phyloP scores from a whole-genome alignment of 2,888 invertebrate genomes.

The Sthenelais limicola region DNA sequence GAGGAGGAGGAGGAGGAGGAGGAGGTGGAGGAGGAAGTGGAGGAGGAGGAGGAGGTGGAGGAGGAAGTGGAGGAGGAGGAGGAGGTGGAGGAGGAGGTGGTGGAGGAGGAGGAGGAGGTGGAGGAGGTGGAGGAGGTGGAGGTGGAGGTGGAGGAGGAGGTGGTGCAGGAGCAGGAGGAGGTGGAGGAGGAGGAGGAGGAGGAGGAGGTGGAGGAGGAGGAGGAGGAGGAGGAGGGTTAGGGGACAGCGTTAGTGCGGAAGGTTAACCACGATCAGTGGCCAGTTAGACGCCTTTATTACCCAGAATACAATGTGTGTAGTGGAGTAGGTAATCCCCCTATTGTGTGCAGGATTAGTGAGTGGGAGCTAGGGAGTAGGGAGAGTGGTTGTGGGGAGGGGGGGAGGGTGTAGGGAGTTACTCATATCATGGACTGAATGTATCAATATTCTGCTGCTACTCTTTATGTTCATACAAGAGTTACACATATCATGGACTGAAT shows the following conservation, averaged over 20 bases:
- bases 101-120: neutral
- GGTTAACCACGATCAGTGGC: too few relatives aligned
- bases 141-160: neutral
- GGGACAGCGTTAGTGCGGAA: neutral
- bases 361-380: neutral
- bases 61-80: neutral
- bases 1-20: neutral
- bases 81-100: neutral
- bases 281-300: too few relatives aligned
- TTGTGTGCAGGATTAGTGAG: neutral
- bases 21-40: neutral
- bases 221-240: neutral
- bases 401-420: neutral
- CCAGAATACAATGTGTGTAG: neutral
- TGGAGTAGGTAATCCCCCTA: neutral
- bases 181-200: neutral
- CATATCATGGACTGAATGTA: too few relatives aligned
- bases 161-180: neutral
- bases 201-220: neutral
- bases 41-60: neutral
- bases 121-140: neutral
- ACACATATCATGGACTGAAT: too few relatives aligned
- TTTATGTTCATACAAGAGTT: too few relatives aligned
- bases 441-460: too few relatives aligned
- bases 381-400: neutral